These are phyloP conservation scores for Artibeus jamaicensis DNA, from an alignment of 2,797 vertebrate species.

Conservation along the genomic window DNA sequence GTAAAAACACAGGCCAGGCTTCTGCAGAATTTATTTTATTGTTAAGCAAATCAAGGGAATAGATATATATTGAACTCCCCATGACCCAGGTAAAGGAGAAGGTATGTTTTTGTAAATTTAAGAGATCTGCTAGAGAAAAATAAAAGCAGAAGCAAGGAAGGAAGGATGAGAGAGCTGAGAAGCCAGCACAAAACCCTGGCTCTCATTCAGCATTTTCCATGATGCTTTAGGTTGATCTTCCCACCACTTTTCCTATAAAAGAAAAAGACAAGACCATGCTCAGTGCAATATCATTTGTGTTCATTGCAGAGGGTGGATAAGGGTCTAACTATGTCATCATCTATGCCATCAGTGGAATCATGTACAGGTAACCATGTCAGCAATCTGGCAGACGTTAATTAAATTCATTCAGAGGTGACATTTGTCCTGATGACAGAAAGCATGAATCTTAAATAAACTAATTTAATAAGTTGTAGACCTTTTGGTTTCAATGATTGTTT, in stretches of 20 bases:
- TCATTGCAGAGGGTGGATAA: neutral
- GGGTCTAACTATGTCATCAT: neutral
- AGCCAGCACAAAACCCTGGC: neutral
- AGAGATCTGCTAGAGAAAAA: neutral
- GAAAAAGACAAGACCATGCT: neutral
- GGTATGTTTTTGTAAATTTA: neutral
- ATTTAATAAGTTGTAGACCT: neutral
- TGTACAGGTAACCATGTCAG: neutral
- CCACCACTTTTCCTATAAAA: slow-evolving; percentile 80
- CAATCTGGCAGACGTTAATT: neutral
- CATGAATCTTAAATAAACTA: neutral
- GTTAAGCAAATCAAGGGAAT: neutral
- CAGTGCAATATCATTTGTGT: neutral
- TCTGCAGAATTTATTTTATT: slow-evolving; percentile 71
- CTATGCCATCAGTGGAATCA: neutral
- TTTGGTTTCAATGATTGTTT: neutral
- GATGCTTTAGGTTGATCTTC: slow-evolving; percentile 79
- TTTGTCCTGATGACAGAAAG: neutral
- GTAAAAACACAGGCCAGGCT: neutral
- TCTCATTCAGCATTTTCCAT: slow-evolving; percentile 81
- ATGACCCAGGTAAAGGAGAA: neutral
- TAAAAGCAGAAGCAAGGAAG: slow-evolving; percentile 8
- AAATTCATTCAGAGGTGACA: neutral
- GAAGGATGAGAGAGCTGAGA: fast-evolving
- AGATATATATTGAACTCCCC: neutral